Evolutionary conservation across 2,113 vertebrate genomes (phyloP).

Genomic region (Tricholaema leucomelas): DNA sequence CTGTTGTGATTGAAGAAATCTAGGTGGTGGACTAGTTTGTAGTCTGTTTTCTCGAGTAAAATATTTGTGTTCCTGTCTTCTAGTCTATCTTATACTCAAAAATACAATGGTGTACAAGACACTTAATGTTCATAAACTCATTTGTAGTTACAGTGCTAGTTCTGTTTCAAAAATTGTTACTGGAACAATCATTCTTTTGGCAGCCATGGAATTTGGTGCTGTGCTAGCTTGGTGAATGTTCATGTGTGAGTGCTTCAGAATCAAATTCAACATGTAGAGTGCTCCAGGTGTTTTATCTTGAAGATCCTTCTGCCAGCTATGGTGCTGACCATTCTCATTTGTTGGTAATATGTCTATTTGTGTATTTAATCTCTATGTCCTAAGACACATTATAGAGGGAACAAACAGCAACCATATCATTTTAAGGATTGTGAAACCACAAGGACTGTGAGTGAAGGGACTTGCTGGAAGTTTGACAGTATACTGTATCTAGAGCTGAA

Average conservation of each 20-base stretch:
- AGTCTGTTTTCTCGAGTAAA: neutral
- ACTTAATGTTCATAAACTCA: neutral
- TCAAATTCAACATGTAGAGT: neutral
- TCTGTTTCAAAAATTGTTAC: neutral
- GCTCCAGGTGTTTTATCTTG: neutral
- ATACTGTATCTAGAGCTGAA: neutral
- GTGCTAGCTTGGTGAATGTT: neutral
- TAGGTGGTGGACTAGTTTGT: neutral
- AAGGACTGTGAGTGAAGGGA: neutral
- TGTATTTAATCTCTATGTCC: neutral
- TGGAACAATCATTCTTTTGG: neutral
- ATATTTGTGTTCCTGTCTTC: neutral
- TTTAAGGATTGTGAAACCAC: neutral
- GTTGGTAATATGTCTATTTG: neutral
- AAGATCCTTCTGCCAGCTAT: neutral
- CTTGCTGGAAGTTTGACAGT: neutral
- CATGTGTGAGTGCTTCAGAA: neutral
- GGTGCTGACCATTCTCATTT: neutral
- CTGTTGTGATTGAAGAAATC: neutral
- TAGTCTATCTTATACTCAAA: neutral
- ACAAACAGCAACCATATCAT: neutral
- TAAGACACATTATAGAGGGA: neutral
- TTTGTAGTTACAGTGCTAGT: neutral
- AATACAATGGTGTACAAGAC: neutral
- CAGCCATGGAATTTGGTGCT: fast-evolving